Evolutionary conservation across 1,140 invertebrate genomes (phyloP).

Genomic region (Sitodiplosis mosellana): DNA sequence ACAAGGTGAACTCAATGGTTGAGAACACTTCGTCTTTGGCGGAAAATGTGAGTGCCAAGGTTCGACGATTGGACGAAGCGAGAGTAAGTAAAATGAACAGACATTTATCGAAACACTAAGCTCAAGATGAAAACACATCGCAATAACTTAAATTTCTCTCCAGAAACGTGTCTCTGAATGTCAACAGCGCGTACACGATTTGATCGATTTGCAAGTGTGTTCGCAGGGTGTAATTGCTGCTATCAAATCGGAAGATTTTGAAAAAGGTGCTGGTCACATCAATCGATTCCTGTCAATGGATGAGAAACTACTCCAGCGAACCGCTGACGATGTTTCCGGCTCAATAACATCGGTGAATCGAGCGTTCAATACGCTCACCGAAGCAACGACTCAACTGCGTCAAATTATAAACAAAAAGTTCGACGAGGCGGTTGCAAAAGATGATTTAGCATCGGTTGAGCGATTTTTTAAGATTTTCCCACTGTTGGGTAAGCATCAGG

Average conservation of each 20-base stretch:
- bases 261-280: slow-evolving; percentile 87
- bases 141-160: slow-evolving; percentile 7
- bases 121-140: not conserved
- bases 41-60: slow-evolving; percentile 90
- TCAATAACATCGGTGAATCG: slow-evolving; percentile 21
- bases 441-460: slow-evolving; percentile 85
- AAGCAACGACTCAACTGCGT: slow-evolving; percentile 49
- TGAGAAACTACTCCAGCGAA: slow-evolving; percentile 64
- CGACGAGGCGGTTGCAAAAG: slow-evolving; percentile 75
- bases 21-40: slow-evolving; percentile 75
- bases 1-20: slow-evolving; percentile 64
- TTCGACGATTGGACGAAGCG: slow-evolving; percentile 80
- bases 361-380: slow-evolving; percentile 62
- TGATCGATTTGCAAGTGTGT: slow-evolving; percentile 88
- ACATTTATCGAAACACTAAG: slow-evolving; percentile 3
- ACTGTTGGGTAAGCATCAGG: slow-evolving; percentile 75
- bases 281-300: slow-evolving; percentile 92
- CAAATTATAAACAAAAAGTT: slow-evolving; percentile 63
- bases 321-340: slow-evolving; percentile 52
- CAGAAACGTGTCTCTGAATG: slow-evolving; percentile 86
- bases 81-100: slow-evolving; percentile 41
- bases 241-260: slow-evolving; percentile 76
- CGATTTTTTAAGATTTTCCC: slow-evolving; percentile 98
- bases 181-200: slow-evolving; percentile 86
- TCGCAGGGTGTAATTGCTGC: slow-evolving; percentile 88